These are phyloP conservation scores for Didymodactylos carnosus DNA, from an alignment of 2,888 invertebrate species.

Conservation along the genomic window DNA sequence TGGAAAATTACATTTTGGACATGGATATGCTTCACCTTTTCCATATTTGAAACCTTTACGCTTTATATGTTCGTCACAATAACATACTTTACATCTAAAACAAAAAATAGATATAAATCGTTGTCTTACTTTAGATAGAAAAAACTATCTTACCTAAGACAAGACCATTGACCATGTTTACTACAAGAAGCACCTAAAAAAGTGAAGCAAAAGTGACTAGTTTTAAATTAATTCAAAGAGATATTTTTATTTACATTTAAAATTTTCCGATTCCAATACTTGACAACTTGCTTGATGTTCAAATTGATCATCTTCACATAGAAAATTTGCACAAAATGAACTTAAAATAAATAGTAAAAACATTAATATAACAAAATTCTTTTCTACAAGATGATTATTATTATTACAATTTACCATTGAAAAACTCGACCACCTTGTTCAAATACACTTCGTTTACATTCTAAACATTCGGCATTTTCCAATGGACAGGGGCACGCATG, in stretches of 20 bases:
- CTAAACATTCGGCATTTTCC: constrained; percentile 63
- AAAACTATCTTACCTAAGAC: constrained; percentile 45
- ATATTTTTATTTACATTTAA: constrained; percentile 51
- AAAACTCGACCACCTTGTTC: too few relatives aligned
- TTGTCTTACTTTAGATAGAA: background rate
- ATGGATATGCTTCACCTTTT: constrained; percentile 62
- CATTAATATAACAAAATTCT: constrained; percentile 18
- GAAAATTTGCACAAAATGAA: constrained; percentile 61
- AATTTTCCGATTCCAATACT: constrained; percentile 75
- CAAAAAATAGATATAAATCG: background rate
- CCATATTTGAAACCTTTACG: constrained; percentile 72
- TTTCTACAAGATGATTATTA: background rate
- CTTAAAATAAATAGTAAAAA: constrained; percentile 49
- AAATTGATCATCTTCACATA: constrained; percentile 82
- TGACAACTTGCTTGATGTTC: constrained; percentile 85
- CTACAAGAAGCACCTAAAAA: constrained; percentile 64
- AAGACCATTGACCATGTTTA: constrained; percentile 77
- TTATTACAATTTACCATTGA: too few relatives aligned
- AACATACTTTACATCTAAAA: constrained; percentile 45
- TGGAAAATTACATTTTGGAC: constrained; percentile 77
- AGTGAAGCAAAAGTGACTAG: background rate
- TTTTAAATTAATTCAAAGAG: constrained; percentile 20
- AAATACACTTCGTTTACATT: constrained; percentile 82
- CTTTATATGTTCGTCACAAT: constrained; percentile 82
- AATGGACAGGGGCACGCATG: constrained; percentile 81